Conservation (phyloP, 2,888 invertebrate species). For the Sinohyriopsis cumingii region DNA sequence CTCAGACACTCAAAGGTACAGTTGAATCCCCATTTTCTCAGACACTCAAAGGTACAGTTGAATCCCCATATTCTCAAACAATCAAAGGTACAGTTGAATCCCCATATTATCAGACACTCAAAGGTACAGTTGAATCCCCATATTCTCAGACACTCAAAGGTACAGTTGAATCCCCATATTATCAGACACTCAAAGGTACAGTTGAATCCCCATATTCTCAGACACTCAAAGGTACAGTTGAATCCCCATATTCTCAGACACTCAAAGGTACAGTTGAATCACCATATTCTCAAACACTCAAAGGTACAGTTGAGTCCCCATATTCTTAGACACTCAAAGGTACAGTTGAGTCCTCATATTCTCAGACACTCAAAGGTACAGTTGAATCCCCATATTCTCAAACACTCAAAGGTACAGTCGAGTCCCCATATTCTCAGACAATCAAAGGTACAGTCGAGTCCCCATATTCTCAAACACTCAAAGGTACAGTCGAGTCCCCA, state of each 20-base stretch:
- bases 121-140: slow-evolving; percentile 33
- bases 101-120: slow-evolving; percentile 12
- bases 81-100: slow-evolving; percentile 39
- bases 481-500: slow-evolving; percentile 33
- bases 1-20: slow-evolving; percentile 41
- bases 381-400: slow-evolving; percentile 7
- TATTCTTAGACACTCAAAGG: slow-evolving; percentile 35
- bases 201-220: background rate
- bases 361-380: slow-evolving; percentile 41
- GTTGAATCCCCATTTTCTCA: background rate
- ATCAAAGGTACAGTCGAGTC: too few species aligned
- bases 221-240: slow-evolving; percentile 41
- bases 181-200: slow-evolving; percentile 41
- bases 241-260: background rate
- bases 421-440: background rate
- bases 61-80: too few species aligned
- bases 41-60: too few species aligned
- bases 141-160: slow-evolving; percentile 35
- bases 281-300: slow-evolving; percentile 35
- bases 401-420: slow-evolving; percentile 41
- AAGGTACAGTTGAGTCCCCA: slow-evolving; percentile 33
- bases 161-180: slow-evolving; percentile 9
- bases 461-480: slow-evolving; percentile 32
- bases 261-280: too few species aligned
- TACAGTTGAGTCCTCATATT: slow-evolving; percentile 8